A percentile compares a stretch with the other conserved stretches of the same genome.
phyloP scores from a whole-genome alignment of 2,113 vertebrate species.

The Prunella himalayana region DNA sequence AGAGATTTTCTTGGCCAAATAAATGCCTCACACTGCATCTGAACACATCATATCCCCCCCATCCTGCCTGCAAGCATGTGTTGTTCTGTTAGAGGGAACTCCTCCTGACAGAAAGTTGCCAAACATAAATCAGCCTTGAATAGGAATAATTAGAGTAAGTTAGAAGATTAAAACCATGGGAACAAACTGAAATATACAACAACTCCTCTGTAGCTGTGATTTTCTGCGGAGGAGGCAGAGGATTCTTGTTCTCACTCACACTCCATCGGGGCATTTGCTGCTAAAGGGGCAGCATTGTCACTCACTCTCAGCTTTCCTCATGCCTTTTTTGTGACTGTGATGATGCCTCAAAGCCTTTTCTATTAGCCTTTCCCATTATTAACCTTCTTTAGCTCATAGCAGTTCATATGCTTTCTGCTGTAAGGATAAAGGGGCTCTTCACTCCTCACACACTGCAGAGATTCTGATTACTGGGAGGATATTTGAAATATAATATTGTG shows the following conservation, averaged over 20 bases:
- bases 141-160: background rate
- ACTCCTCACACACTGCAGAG: constrained; percentile 32
- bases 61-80: background rate
- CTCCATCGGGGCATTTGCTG: background rate
- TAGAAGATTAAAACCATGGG: constrained; percentile 16
- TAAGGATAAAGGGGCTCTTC: constrained; percentile 59
- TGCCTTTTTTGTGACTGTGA: background rate
- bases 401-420: constrained; percentile 25
- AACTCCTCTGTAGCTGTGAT: background rate
- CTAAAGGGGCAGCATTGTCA: constrained; percentile 39
- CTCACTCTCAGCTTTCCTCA: background rate
- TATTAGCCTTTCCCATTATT: constrained; percentile 51
- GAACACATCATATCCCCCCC: background rate
- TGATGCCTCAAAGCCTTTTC: constrained; percentile 44
- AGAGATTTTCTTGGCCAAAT: background rate
- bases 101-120: background rate
- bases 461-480: constrained; percentile 41
- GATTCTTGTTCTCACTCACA: background rate
- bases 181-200: background rate
- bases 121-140: background rate
- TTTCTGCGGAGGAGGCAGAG: background rate
- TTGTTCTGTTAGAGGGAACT: background rate
- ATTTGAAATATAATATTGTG: constrained; percentile 33
- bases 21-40: background rate
- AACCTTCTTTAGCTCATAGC: background rate